These are phyloP conservation scores for Myathropa florea DNA, from an alignment of 2,888 invertebrate genomes.

Conservation along the genomic window DNA sequence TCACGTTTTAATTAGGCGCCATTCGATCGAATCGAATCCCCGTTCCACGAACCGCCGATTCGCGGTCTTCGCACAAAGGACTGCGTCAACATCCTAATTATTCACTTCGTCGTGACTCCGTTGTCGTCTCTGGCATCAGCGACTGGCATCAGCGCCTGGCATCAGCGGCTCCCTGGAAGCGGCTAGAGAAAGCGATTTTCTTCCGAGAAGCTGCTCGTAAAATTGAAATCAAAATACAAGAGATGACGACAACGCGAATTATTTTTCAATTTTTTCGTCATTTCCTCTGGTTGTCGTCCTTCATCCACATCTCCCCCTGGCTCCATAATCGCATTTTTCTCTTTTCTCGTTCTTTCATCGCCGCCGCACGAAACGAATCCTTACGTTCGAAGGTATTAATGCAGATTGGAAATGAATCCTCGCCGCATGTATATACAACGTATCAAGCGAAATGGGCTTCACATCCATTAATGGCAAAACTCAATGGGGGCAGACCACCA, in stretches of 20 bases:
- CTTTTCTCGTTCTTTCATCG: neutral
- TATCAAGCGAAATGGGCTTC: constrained; percentile 54
- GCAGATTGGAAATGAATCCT: constrained; percentile 65
- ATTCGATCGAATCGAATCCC: neutral
- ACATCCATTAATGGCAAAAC: constrained; percentile 58
- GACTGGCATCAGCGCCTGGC: no score
- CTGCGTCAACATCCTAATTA: constrained; percentile 60
- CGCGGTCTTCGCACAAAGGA: constrained; percentile 10
- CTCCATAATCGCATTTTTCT: neutral
- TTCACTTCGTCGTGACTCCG: constrained; percentile 53
- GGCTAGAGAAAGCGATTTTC: no score
- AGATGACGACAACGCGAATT: constrained; percentile 67
- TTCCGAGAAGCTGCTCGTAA: constrained; percentile 19
- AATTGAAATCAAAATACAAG: constrained; percentile 68
- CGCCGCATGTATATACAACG: constrained; percentile 57
- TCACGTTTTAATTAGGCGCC: neutral
- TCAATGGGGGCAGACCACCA: constrained; percentile 13
- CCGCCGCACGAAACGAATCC: constrained; percentile 54
- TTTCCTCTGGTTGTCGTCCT: constrained; percentile 18
- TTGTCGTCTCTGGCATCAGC: constrained; percentile 34
- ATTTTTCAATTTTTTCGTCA: constrained; percentile 68
- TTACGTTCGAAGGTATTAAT: constrained; percentile 66
- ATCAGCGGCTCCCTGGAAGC: neutral
- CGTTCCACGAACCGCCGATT: neutral
- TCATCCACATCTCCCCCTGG: neutral